Conservation (phyloP, 2,797 vertebrate species). For the Myotis planiceps region DNA sequence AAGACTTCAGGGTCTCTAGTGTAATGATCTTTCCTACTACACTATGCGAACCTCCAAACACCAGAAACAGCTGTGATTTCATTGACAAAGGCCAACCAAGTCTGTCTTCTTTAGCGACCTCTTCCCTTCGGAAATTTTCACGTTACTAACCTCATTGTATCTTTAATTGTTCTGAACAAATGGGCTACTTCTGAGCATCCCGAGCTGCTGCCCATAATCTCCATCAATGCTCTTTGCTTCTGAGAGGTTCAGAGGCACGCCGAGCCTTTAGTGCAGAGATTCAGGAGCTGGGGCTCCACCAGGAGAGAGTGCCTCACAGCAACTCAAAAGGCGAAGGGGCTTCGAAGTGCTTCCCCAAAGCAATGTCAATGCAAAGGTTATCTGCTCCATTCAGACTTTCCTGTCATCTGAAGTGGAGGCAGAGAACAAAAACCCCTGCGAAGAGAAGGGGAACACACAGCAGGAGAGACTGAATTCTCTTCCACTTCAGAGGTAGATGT, state of each 20-base stretch:
- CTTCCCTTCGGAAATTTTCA: not conserved
- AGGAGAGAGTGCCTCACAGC: conserved; percentile 3
- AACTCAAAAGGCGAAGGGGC: not conserved
- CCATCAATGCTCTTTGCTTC: not conserved
- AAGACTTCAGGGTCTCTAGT: not conserved
- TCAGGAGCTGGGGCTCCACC: not conserved
- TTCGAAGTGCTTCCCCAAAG: conserved; percentile 48
- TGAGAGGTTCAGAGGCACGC: not conserved
- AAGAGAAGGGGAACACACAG: conserved; percentile 1
- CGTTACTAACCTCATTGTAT: not conserved
- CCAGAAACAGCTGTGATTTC: not conserved
- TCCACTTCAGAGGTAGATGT: conserved; percentile 44
- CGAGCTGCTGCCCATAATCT: not conserved
- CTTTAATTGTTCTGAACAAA: not conserved
- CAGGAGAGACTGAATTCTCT: conserved; percentile 58
- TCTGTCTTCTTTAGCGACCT: not conserved
- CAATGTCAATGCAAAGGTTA: conserved; percentile 62
- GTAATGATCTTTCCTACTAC: not conserved
- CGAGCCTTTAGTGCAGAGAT: not conserved
- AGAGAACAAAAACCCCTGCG: not conserved
- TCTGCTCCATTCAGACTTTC: conserved; percentile 48
- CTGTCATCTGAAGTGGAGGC: conserved; percentile 39
- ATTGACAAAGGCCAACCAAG: not conserved
- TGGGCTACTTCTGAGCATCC: not conserved
- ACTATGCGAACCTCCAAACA: not conserved